These are phyloP conservation scores for Drosophila pectinifera DNA, from an alignment of 1,140 invertebrate genomes.

Conservation along the genomic window DNA sequence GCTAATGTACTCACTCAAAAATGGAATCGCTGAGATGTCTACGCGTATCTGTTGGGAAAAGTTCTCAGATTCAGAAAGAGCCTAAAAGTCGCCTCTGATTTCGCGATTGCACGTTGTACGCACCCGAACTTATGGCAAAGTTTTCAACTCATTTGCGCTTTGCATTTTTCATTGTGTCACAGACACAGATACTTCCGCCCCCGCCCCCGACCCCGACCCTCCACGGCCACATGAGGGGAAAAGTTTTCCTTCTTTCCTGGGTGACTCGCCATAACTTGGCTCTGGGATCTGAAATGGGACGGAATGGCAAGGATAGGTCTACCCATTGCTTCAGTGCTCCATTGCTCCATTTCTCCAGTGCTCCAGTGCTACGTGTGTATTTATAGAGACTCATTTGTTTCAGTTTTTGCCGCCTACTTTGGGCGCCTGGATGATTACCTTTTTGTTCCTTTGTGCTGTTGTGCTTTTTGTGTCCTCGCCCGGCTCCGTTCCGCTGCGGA, in stretches of 20 bases:
- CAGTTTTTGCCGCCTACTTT: conserved; percentile 56
- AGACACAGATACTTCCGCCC: conserved; percentile 30
- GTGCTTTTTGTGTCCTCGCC: conserved; percentile 17
- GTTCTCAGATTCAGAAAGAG: conserved; percentile 50
- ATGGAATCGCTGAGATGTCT: not conserved
- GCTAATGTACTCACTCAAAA: conserved; percentile 25
- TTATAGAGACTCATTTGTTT: conserved; percentile 80
- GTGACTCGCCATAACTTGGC: conserved; percentile 46
- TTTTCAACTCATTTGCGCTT: conserved; percentile 83
- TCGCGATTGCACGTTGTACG: conserved; percentile 49
- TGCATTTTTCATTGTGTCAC: conserved; percentile 79
- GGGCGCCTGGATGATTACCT: conserved; percentile 69
- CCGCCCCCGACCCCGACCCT: no score
- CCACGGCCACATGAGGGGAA: conserved; percentile 17
- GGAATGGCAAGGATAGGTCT: conserved; percentile 5
- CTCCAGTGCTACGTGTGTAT: conserved; percentile 48
- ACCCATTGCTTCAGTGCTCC: conserved; percentile 17
- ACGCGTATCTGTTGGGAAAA: conserved; percentile 54
- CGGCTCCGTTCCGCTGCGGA: conserved; percentile 56
- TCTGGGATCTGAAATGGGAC: conserved; percentile 3
- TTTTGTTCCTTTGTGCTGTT: conserved; percentile 63
- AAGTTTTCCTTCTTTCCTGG: conserved; percentile 36
- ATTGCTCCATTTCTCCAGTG: no score
- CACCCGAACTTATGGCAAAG: conserved; percentile 73
- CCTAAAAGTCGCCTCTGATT: conserved; percentile 70